phyloP scores from a whole-genome alignment of 1,140 invertebrate species.

The Metopolophium dirhodum region DNA sequence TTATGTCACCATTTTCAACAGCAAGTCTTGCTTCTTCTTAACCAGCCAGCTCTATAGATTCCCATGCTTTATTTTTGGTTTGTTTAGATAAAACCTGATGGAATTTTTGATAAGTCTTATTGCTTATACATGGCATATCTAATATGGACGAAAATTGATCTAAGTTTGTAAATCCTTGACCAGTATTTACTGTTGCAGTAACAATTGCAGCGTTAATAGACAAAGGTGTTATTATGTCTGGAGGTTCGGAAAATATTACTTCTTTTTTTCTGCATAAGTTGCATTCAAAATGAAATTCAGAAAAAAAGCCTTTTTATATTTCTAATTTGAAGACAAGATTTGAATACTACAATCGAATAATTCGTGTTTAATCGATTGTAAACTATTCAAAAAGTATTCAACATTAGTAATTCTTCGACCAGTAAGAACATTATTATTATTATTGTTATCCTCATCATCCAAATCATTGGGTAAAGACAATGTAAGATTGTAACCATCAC shows the following conservation, averaged over 20 bases:
- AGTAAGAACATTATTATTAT: no score
- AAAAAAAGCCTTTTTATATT: neutral
- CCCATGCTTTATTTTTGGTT: neutral
- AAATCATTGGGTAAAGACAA: no score
- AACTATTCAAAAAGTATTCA: no score
- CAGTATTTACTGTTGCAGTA: neutral
- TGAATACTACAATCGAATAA: neutral
- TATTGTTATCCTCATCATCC: no score
- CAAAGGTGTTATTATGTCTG: neutral
- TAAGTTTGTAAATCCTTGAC: neutral
- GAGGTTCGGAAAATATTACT: neutral
- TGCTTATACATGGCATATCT: constrained; percentile 21
- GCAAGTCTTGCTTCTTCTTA: constrained; percentile 56
- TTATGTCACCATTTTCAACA: constrained; percentile 53
- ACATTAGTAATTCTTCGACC: no score
- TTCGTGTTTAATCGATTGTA: neutral
- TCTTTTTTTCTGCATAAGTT: constrained; percentile 9
- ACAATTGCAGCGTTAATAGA: neutral
- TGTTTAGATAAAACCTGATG: constrained; percentile 57
- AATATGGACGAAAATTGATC: neutral
- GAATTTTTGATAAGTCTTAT: neutral
- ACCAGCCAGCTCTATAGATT: constrained; percentile 41
- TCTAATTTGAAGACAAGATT: neutral
- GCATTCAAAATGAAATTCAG: constrained; percentile 5
- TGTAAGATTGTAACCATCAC: no score